phyloP scores from a whole-genome alignment of 2,888 invertebrate species.

The Pyrochroa serraticornis region DNA sequence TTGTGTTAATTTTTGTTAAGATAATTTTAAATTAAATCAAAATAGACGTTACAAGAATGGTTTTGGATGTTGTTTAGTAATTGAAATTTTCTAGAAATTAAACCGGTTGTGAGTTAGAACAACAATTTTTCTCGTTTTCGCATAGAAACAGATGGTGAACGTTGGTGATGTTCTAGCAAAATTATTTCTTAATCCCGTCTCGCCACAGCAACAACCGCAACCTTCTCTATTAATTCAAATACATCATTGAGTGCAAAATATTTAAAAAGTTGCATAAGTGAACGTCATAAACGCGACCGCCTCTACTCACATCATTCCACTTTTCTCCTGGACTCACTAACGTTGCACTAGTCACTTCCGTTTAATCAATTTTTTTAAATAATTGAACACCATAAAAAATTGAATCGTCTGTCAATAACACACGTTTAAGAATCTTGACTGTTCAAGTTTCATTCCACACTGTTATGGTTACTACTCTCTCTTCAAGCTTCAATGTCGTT shows the following conservation, averaged over 20 bases:
- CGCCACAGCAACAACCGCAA: constrained; percentile 1
- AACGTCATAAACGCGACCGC: constrained; percentile 14
- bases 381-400: background rate
- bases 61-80: too few relatives aligned
- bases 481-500: constrained; percentile 21
- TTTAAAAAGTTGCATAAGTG: constrained; percentile 24
- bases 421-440: background rate
- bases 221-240: constrained; percentile 1
- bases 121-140: too few relatives aligned
- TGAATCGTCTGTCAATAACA: too few relatives aligned
- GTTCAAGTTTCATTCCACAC: constrained; percentile 18
- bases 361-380: constrained; percentile 3
- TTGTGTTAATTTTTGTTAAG: too few relatives aligned
- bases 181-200: background rate
- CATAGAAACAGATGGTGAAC: too few relatives aligned
- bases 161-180: too few relatives aligned
- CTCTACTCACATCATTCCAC: constrained; percentile 14
- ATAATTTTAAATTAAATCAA: too few relatives aligned
- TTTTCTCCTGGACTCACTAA: constrained; percentile 17
- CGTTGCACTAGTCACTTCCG: constrained; percentile 8
- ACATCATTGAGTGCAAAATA: constrained; percentile 10
- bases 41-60: too few relatives aligned
- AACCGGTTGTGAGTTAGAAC: too few relatives aligned
- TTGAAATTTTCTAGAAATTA: too few relatives aligned
- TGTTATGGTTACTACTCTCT: constrained; percentile 21